Evolutionary conservation across 2,113 vertebrate genomes (phyloP).

Genomic region (Nerophis lumbriciformis): DNA sequence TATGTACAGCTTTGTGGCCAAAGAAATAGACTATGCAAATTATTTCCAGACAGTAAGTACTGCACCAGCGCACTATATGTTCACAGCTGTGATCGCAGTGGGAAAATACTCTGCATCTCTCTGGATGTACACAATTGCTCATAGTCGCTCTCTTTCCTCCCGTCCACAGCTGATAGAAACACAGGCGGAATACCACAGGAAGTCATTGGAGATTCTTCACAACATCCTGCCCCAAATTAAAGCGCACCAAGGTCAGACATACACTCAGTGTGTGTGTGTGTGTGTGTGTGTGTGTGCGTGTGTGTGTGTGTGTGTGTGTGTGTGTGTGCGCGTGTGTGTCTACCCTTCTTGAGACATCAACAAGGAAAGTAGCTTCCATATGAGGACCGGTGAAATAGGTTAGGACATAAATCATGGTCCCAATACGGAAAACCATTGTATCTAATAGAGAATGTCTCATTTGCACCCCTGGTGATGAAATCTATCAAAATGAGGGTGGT

Average conservation of each 20-base stretch:
- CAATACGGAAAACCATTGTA: no score
- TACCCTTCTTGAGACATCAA: no score
- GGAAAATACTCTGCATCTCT: not conserved
- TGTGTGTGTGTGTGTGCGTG: conserved; percentile 7
- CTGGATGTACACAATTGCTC: not conserved
- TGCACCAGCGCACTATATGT: not conserved
- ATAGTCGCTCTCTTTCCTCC: conserved; percentile 7
- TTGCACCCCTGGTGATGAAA: no score
- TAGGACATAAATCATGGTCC: no score
- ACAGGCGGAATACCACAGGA: conserved; percentile 94
- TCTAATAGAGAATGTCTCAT: no score
- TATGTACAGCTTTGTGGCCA: conserved; percentile 99
- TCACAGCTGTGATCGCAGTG: not conserved
- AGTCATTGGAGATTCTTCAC: conserved; percentile 89
- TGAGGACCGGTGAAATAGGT: no score
- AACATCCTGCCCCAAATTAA: conserved; percentile 93
- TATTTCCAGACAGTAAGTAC: conserved; percentile 95
- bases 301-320: conserved; percentile 7
- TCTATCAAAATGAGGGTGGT: no score
- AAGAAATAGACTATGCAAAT: conserved; percentile 99
- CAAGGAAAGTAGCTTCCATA: no score
- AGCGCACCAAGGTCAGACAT: conserved; percentile 91
- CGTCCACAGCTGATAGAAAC: conserved; percentile 87
- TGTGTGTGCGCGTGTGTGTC: not conserved
- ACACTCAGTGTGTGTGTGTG: conserved; percentile 28